Conservation (phyloP, 2,113 vertebrate species). For the Zapus hudsonius region DNA sequence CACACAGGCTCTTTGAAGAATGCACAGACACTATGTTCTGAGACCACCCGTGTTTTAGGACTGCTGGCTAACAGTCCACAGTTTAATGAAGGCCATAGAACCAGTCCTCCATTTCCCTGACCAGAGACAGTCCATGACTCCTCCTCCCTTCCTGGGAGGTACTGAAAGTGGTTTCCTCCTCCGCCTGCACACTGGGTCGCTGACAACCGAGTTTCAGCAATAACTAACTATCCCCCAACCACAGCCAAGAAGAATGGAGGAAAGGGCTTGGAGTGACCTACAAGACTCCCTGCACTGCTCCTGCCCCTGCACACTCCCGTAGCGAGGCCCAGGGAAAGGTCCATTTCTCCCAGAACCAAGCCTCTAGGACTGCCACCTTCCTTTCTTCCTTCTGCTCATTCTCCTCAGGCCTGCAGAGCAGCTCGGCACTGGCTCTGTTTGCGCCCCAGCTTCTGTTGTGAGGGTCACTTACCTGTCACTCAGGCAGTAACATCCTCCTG, state of each 20-base stretch:
- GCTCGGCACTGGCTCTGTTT: background rate
- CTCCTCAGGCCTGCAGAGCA: background rate
- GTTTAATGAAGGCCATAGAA: too few species aligned
- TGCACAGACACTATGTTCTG: background rate
- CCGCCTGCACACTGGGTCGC: background rate
- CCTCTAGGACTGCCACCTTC: too few species aligned
- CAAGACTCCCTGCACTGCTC: background rate
- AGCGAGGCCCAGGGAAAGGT: background rate
- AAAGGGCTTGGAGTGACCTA: background rate
- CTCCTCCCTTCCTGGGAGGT: background rate
- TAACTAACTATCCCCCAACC: background rate
- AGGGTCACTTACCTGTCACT: background rate
- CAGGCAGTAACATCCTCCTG: too few species aligned
- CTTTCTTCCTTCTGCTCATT: background rate
- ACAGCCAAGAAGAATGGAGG: background rate
- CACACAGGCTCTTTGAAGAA: background rate
- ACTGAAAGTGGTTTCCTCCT: too few species aligned
- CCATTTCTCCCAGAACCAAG: background rate
- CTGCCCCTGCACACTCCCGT: background rate
- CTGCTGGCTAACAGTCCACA: background rate
- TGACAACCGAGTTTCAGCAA: background rate
- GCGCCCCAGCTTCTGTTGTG: too few species aligned
- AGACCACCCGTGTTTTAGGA: background rate
- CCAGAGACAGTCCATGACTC: background rate
- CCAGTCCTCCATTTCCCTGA: background rate